Evolutionary conservation across 2,888 invertebrate genomes (phyloP).

Genomic region (Argyresthia albistria): DNA sequence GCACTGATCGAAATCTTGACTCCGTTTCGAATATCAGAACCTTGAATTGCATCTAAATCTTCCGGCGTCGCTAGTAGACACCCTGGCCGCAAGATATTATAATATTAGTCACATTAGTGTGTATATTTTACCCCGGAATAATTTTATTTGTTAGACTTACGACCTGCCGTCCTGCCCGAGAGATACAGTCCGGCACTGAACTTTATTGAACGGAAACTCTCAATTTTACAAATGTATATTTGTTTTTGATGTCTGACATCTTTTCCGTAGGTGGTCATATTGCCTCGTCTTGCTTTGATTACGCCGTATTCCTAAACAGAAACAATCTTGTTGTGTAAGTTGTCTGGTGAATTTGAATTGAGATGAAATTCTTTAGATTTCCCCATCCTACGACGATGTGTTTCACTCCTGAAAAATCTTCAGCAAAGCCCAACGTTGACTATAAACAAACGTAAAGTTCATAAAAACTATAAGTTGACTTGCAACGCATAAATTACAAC

Average conservation of each 20-base stretch:
- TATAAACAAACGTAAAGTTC: too few species aligned
- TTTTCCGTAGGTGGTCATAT: too few species aligned
- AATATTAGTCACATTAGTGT: constrained; percentile 71
- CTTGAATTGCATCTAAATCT: constrained; percentile 59
- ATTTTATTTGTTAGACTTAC: constrained; percentile 68
- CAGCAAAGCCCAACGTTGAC: too few species aligned
- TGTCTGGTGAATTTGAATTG: too few species aligned
- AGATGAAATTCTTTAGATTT: too few species aligned
- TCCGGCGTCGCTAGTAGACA: constrained; percentile 61
- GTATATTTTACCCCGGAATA: constrained; percentile 63
- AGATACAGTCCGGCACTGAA: constrained; percentile 44
- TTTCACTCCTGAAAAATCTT: too few species aligned
- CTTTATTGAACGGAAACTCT: constrained; percentile 70
- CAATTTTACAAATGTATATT: constrained; percentile 44
- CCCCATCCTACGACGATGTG: too few species aligned
- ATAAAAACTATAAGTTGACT: too few species aligned
- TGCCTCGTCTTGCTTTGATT: too few species aligned
- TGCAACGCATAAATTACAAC: not conserved
- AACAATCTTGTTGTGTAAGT: too few species aligned
- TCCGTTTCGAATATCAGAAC: constrained; percentile 22
- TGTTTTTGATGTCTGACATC: not conserved
- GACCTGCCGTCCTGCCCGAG: constrained; percentile 56
- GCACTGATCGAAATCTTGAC: too few species aligned
- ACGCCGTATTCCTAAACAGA: too few species aligned
- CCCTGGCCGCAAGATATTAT: constrained; percentile 62